Base-by-base conservation (phyloP, 2,888 invertebrate genomes). In the Onchidella celtica region DNA sequence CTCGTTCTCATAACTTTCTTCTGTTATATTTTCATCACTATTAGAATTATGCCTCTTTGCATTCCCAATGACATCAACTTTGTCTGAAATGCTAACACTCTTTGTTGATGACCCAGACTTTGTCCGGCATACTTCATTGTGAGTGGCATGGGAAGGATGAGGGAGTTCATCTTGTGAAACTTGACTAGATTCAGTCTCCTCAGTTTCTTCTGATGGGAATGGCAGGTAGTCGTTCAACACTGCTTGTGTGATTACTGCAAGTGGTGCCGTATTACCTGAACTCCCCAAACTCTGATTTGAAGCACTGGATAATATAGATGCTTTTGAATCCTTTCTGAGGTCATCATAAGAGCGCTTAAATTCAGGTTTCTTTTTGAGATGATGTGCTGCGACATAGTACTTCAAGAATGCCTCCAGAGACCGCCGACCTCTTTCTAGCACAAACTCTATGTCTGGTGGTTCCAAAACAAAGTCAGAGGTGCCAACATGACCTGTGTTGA, bases 401-500 rank as follows among this genome's bases (percentile, higher is more conserved):
- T 85, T 86, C 29, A 92, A 85, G 84, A 90, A 92, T 36, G 89
- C 86, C 78, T 88, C 87, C 4, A 90, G 89, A 4, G 91, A 88
- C 36, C 85, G 81, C 68, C 86, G 84, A n/a, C 92, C 92, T 89
- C 91, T 90, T 83, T 89, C 85, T 21, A 92, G 85, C 65, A 92
- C 88, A 85, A 91, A 93, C 9, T 88, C 87, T 66, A 89, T 85
- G 83, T 93, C 92, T 14, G 83, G 90, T 3, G 87, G 84, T 81
- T 92, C 92, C 36, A 93, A 86, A 61, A 82, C 85, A 81, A 91
- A 92, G 81, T 92, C 92, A 29, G 90, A 90, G 3, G 92, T 92
- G 6, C 89, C 91, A 21, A 93, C 90, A 85, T 92, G 92, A 69
- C 92, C 93, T 9, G 92, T 92, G 85, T 92, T 92, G 61, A 93